Conservation (phyloP, 2,888 invertebrate species). For the Acanthococcus lagerstroemiae region DNA sequence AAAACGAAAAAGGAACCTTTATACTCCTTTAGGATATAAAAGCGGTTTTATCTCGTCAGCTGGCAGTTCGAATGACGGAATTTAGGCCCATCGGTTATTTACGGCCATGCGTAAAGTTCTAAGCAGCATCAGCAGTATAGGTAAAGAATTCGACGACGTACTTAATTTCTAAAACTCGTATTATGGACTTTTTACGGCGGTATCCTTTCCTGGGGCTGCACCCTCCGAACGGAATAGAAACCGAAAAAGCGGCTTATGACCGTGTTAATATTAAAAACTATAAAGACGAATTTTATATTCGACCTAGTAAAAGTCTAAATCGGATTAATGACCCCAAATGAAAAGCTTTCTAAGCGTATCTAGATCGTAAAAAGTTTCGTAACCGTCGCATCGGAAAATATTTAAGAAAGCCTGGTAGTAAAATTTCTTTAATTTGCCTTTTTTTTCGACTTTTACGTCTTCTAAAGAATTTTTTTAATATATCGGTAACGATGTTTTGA, state of each 20-base stretch:
- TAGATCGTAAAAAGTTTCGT: conserved; percentile 20
- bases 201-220: too few relatives aligned
- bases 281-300: conserved; percentile 26
- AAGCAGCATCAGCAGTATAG: neutral
- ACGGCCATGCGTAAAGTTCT: conserved; percentile 18
- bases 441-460: neutral
- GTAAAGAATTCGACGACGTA: neutral
- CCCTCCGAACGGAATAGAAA: too few relatives aligned
- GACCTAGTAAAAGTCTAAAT: conserved; percentile 24
- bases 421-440: neutral
- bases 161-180: neutral
- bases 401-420: neutral
- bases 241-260: neutral
- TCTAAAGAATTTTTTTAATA: neutral
- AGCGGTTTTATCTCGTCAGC: conserved; percentile 27
- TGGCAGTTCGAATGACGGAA: conserved; percentile 22
- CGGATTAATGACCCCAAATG: conserved; percentile 16
- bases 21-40: conserved; percentile 20
- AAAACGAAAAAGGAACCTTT: neutral
- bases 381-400: neutral
- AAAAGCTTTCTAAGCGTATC: conserved; percentile 14
- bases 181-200: neutral
- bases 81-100: conserved; percentile 23
- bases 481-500: neutral
- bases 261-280: conserved; percentile 25